These are phyloP conservation scores for Colletes gigas DNA, from an alignment of 1,140 invertebrate species.

Conservation along the genomic window DNA sequence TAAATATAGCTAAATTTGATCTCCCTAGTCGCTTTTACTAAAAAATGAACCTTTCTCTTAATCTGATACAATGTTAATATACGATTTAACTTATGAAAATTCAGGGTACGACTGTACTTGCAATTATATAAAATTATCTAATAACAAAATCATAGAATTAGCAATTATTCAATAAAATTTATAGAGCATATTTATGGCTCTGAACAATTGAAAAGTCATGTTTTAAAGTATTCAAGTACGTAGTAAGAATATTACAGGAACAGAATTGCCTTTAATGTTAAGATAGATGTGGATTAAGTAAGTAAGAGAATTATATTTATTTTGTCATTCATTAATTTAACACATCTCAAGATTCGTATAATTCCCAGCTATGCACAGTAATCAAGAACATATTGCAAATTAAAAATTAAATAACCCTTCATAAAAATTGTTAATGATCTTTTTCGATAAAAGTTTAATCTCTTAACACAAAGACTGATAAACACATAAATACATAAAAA, in stretches of 20 bases:
- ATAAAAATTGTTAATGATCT: neutral
- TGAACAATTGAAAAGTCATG: conserved; percentile 3
- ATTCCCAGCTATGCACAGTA: neutral
- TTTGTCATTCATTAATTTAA: conserved; percentile 31
- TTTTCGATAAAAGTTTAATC: neutral
- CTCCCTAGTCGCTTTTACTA: too few species aligned
- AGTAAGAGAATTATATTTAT: conserved; percentile 44
- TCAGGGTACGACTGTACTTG: neutral
- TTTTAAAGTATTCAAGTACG: conserved; percentile 22
- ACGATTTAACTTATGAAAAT: too few species aligned
- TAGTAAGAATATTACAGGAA: conserved; percentile 36
- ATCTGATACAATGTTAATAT: too few species aligned
- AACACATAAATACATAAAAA: neutral
- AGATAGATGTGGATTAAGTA: conserved; percentile 48
- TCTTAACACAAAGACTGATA: neutral
- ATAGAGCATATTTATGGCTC: conserved; percentile 1
- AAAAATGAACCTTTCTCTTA: too few species aligned
- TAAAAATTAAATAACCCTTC: neutral
- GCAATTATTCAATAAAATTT: neutral
- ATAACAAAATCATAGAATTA: conserved; percentile 4
- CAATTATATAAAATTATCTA: conserved; percentile 16
- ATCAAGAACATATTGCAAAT: neutral
- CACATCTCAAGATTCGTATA: neutral
- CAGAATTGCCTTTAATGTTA: conserved; percentile 42
- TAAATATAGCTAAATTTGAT: too few species aligned